Percentiles rank a stretch among this genome's conserved stretches.
Evolutionary conservation across 2,888 invertebrate genomes (phyloP).

Genomic region (Ptychoptera contaminata): DNA sequence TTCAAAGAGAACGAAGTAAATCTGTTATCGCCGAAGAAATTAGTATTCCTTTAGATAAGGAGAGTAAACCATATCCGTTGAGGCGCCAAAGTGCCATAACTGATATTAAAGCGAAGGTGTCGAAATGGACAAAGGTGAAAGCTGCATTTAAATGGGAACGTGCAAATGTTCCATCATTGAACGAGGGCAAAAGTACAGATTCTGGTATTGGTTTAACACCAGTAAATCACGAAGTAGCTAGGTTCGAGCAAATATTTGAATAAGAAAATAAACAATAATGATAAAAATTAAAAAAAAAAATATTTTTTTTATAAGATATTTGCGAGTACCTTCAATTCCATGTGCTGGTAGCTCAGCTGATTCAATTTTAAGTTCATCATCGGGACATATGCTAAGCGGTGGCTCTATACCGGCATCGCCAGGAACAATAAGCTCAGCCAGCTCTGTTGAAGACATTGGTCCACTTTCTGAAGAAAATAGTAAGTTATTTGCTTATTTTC

Average conservation of each 20-base stretch:
- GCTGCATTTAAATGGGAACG: conserved; percentile 79
- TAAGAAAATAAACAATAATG: conserved; percentile 1
- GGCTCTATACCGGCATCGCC: conserved; percentile 43
- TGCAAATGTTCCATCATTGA: conserved; percentile 37
- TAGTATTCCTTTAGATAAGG: conserved; percentile 28
- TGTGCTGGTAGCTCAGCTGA: conserved; percentile 38
- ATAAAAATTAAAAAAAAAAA: not conserved
- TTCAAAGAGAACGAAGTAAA: conserved; percentile 46
- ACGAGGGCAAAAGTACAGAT: conserved; percentile 25
- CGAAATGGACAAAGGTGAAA: conserved; percentile 82
- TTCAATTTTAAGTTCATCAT: conserved; percentile 32
- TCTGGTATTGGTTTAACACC: conserved; percentile 32
- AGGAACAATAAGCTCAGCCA: conserved; percentile 52
- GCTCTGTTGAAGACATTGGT: conserved; percentile 51
- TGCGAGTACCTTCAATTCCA: conserved; percentile 34
- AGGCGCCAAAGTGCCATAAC: conserved; percentile 28
- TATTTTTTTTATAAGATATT: conserved; percentile 21
- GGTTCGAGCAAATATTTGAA: conserved; percentile 14
- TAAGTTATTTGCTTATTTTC: conserved; percentile 12
- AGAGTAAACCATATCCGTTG: conserved; percentile 14
- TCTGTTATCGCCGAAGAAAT: conserved; percentile 50
- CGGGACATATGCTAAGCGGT: conserved; percentile 30
- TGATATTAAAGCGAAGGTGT: conserved; percentile 22
- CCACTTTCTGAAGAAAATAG: conserved; percentile 16
- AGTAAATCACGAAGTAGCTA: conserved; percentile 34